Evolutionary conservation across 2,888 invertebrate species (phyloP).

Genomic region (Drosophila recens): DNA sequence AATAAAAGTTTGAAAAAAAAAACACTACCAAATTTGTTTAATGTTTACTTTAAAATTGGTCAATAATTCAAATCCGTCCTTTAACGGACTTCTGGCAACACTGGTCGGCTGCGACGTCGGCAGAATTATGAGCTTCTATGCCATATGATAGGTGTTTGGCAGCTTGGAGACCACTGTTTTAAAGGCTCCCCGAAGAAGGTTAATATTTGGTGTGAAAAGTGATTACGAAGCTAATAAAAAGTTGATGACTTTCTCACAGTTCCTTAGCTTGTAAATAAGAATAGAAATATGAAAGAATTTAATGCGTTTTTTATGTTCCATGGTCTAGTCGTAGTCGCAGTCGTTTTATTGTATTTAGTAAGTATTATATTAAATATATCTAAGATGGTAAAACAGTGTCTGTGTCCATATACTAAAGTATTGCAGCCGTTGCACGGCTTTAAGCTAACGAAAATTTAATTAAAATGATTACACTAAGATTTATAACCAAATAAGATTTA

Average conservation of each 20-base stretch:
- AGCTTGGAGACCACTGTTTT: not conserved
- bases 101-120: too few relatives aligned
- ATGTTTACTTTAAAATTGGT: too few relatives aligned
- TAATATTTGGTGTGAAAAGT: slow-evolving; percentile 3
- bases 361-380: not conserved
- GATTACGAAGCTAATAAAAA: slow-evolving; percentile 22
- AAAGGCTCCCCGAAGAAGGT: slow-evolving; percentile 9
- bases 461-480: slow-evolving; percentile 33
- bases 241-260: slow-evolving; percentile 27
- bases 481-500: slow-evolving; percentile 30
- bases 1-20: too few relatives aligned
- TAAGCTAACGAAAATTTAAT: slow-evolving; percentile 58
- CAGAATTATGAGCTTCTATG: too few relatives aligned
- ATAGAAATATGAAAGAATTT: slow-evolving; percentile 10
- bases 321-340: slow-evolving; percentile 57
- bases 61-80: too few relatives aligned
- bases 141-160: too few relatives aligned
- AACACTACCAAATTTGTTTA: too few relatives aligned
- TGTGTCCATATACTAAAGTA: slow-evolving; percentile 57
- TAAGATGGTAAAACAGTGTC: slow-evolving; percentile 29
- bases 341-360: slow-evolving; percentile 4
- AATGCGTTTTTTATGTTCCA: slow-evolving; percentile 52
- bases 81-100: too few relatives aligned
- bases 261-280: slow-evolving; percentile 39
- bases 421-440: slow-evolving; percentile 71